A percentile compares a stretch with the other conserved stretches of the same genome.
Conservation (phyloP, 2,888 invertebrate species). For the Tenthredo livida region DNA sequence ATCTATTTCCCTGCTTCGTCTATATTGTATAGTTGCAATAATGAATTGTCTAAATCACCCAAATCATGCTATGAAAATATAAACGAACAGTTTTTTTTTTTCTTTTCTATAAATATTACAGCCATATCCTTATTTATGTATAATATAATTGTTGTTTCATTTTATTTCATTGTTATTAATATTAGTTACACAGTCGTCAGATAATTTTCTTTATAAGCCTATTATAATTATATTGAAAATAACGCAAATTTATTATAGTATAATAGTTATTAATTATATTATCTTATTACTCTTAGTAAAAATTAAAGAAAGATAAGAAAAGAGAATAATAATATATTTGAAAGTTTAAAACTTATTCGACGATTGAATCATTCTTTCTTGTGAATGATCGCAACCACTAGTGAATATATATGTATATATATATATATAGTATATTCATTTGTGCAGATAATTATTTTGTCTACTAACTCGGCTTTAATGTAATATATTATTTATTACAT, state of each 20-base stretch:
- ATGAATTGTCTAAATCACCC: slow-evolving; percentile 11
- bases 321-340: slow-evolving; percentile 37
- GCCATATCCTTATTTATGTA: slow-evolving; percentile 58
- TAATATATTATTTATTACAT: slow-evolving; percentile 54
- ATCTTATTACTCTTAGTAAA: slow-evolving; percentile 24
- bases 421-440: background rate
- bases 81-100: background rate
- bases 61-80: slow-evolving; percentile 16
- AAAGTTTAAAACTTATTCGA: slow-evolving; percentile 18
- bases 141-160: slow-evolving; percentile 57
- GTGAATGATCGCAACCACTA: background rate
- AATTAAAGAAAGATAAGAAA: background rate
- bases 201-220: slow-evolving; percentile 27
- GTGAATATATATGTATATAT: background rate
- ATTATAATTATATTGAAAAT: background rate
- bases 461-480: slow-evolving; percentile 39
- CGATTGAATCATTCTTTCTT: background rate
- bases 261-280: slow-evolving; percentile 53
- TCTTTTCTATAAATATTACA: slow-evolving; percentile 8
- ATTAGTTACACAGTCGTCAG: slow-evolving; percentile 49
- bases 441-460: slow-evolving; percentile 42
- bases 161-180: slow-evolving; percentile 60
- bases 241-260: slow-evolving; percentile 53
- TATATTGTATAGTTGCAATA: slow-evolving; percentile 7
- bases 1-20: slow-evolving; percentile 44